A percentile compares a stretch with the other conserved stretches of the same genome.
Conservation (phyloP, 64 coral and sea anemone species). For the Pocillopora damicornis region DNA sequence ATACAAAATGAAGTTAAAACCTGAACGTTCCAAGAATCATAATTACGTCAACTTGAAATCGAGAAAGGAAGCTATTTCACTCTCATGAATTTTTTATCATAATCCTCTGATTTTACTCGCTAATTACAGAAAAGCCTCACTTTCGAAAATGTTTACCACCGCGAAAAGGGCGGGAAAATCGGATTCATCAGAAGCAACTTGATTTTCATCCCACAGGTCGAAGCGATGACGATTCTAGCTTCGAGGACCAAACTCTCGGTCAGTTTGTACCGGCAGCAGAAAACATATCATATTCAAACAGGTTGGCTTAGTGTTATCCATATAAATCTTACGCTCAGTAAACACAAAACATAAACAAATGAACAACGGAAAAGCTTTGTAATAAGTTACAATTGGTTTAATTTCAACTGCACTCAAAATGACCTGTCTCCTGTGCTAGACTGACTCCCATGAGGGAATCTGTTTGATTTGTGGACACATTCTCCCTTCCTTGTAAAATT, state of each 20-base stretch:
- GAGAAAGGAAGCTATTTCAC: not conserved
- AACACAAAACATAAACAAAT: constrained; percentile 21
- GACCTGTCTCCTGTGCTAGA: not conserved
- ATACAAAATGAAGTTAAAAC: not conserved
- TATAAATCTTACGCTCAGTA: constrained; percentile 1
- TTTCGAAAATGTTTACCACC: not conserved
- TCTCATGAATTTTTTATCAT: constrained; percentile 34
- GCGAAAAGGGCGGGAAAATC: not conserved
- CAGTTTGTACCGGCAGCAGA: not conserved
- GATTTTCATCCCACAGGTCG: not conserved
- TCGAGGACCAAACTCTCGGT: not conserved
- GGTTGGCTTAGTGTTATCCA: constrained; percentile 13
- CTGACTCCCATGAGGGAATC: not conserved
- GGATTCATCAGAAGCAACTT: not conserved
- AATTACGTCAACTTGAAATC: constrained; percentile 46
- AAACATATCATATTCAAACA: constrained; percentile 2
- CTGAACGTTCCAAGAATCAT: not conserved
- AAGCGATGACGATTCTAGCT: not conserved
- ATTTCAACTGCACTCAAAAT: not conserved
- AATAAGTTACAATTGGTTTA: constrained; percentile 22
- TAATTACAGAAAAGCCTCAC: constrained; percentile 16
- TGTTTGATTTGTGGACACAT: not conserved
- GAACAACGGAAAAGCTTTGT: not conserved
- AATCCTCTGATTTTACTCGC: constrained; percentile 10
- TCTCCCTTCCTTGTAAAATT: not conserved